A percentile compares a stretch with the other conserved stretches of the same genome.
Evolutionary conservation across 2,113 vertebrate species (phyloP).

Genomic region (Cervus canadensis): DNA sequence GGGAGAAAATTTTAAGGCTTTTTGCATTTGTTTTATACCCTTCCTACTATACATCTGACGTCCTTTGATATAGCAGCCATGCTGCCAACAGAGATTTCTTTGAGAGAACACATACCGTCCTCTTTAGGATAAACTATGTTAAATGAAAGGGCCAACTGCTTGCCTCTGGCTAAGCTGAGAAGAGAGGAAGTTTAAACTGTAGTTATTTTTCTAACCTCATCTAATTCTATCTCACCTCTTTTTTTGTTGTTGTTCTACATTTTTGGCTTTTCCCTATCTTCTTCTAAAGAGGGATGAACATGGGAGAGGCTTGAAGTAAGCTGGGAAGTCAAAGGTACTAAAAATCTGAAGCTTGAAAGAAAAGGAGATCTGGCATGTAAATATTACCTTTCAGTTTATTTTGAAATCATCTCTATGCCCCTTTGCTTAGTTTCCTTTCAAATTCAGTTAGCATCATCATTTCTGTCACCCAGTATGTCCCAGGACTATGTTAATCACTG

Average conservation of each 20-base stretch:
- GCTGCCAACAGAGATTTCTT: background rate
- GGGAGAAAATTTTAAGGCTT: background rate
- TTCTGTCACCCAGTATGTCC: background rate
- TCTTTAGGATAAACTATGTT: slow-evolving; percentile 17
- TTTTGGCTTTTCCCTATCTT: background rate
- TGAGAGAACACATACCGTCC: background rate
- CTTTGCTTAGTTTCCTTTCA: background rate
- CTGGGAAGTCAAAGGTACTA: slow-evolving; percentile 2
- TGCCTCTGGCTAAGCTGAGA: background rate
- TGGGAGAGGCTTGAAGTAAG: background rate
- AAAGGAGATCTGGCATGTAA: background rate
- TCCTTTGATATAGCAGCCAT: background rate
- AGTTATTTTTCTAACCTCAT: slow-evolving; percentile 3
- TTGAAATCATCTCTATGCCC: background rate
- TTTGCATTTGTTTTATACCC: background rate
- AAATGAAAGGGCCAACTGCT: slow-evolving; percentile 19
- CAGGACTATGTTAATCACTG: background rate
- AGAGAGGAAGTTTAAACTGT: background rate
- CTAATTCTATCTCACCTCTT: background rate
- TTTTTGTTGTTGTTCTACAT: background rate
- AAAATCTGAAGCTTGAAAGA: slow-evolving; percentile 25
- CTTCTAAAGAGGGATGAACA: background rate
- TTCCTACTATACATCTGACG: background rate
- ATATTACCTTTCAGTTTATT: background rate
- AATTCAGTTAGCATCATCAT: background rate